A percentile compares a stretch with the other conserved stretches of the same genome.
Evolutionary conservation across 2,797 vertebrate genomes (phyloP).

Genomic region (Ambastaia sidthimunki): DNA sequence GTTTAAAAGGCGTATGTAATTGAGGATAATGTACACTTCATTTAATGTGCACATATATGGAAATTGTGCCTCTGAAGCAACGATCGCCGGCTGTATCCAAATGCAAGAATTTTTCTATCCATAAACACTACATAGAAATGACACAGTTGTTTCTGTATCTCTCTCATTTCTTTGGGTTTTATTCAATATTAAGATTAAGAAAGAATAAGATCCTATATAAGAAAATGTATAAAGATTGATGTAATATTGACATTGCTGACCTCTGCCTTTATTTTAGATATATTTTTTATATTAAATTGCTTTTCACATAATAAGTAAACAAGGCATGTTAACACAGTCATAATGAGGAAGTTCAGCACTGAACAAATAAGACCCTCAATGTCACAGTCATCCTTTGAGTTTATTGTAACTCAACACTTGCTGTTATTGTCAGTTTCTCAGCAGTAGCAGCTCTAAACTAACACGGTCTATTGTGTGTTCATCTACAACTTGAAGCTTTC

Average conservation of each 20-base stretch:
- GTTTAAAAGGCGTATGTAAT: slow-evolving; percentile 6
- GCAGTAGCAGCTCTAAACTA: slow-evolving; percentile 39
- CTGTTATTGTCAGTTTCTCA: slow-evolving; percentile 49
- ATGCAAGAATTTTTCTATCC: not conserved
- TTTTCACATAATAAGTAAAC: not conserved
- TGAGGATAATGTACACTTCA: not conserved
- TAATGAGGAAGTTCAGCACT: not conserved
- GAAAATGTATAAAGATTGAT: not conserved
- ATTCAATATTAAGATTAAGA: not conserved
- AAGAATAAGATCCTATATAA: not conserved
- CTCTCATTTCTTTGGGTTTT: not conserved
- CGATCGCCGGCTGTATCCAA: not conserved
- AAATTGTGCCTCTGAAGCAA: not conserved
- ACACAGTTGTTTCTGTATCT: not conserved
- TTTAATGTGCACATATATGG: not conserved
- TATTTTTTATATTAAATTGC: not conserved
- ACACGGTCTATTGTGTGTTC: slow-evolving; percentile 42
- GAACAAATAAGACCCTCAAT: slow-evolving; percentile 35
- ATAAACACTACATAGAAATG: not conserved
- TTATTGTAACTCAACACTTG: slow-evolving; percentile 32
- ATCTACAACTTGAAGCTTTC: slow-evolving; percentile 47
- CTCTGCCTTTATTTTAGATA: not conserved
- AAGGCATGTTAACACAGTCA: slow-evolving; percentile 11
- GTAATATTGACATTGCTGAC: not conserved
- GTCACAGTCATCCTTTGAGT: slow-evolving; percentile 33